Evolutionary conservation across 92 coral and sea anemone species (phyloP), one percentile per base, ranked within the genome.

Genomic region (Parazoanthus atlanticus): DNA sequence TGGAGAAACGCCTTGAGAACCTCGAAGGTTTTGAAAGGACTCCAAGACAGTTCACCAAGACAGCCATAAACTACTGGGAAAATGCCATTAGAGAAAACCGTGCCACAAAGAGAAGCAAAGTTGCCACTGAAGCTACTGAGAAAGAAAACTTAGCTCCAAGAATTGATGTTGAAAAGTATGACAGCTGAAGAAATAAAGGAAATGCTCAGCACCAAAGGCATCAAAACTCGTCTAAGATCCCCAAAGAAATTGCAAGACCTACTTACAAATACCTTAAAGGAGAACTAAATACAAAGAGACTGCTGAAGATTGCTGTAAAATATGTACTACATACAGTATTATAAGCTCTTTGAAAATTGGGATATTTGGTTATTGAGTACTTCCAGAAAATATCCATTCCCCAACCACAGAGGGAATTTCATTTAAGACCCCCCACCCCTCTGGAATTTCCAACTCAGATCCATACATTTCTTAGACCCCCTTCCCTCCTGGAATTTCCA

Each of bases 11-110:
- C 11, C 76, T 87, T 31, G 74, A 87, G 41, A 61, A 74, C 65
- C 81, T 92, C 23, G 49, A 88, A 31, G 85, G 81, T 67, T 88
- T 73, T 75, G 84, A 79, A 81, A 61, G 74, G 46, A 29, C 85
- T 58, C 84, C 70, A 31, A 82, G 91, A 77, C 84, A 33, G 31
- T 88, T 80, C 91, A 81, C 41, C 19, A 80, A 88, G 77, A 31
- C 49, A 11, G 36, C 82, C 30, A 61, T 66, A 73, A 81, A 46
- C 74, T 88, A 88, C 91, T 88, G 86, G 85, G 78, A 61, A 23
- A 64, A 40, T 54, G 49, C 46, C 71, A 88, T 88, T 36, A 88
- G 34, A 49, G 80, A 88, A 25, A 76, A 76, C 30, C 82, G 89
- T 54, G 73, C 71, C 1, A 76, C 74, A 38, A 38, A 38, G 69